Evolutionary conservation across 2,113 vertebrate genomes (phyloP), one percentile per base, ranked within the genome.

Genomic region (Chionomys nivalis): DNA sequence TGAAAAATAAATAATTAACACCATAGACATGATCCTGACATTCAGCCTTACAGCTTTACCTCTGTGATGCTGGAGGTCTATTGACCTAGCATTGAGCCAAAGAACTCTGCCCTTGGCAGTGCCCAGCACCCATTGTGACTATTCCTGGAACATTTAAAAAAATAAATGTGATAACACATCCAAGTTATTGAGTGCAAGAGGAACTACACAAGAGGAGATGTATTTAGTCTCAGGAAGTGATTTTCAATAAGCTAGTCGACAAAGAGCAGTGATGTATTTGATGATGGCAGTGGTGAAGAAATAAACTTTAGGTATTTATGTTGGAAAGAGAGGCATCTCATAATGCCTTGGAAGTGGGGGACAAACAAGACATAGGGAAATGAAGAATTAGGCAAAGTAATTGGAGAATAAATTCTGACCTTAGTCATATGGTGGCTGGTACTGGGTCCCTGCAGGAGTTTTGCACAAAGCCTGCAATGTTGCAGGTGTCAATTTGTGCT

Each of bases 161-260:
- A 88, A 39, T 33, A 89, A 24, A 16, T 73, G 42, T 73, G 1
- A 87, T 1, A 33, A 3, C 78, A 70, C 52, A 19, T 91, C 42
- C 89, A 93, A 86, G 78, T 79, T 55, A 89, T 24, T 93, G 17
- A 31, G 12, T 83, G 52, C n/a, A 85, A n/a, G 33, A 77, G 91
- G 68, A 55, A 55, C 90, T 42, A 1, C 65, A 10, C 33, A 28
- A 44, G 17, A 77, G 23, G 13, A 8, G 16, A 89, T 33, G 7
- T 55, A 24, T 75, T 79, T 42, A 3, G 47, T 86, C 0, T 88
- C 55, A 73, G 28, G 26, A 72, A 91, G 24, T 75, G 65, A 81
- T 44, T 86, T 19, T 24, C 36, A 47, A 5, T n/a, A 63, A 11
- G 49, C 39, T 33, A 83, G 52, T 58, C 12, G 65, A 90, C 92